These are phyloP conservation scores for Pantherophis alleghaniensis DNA, from an alignment of 2,797 vertebrate species.

Conservation along the genomic window DNA sequence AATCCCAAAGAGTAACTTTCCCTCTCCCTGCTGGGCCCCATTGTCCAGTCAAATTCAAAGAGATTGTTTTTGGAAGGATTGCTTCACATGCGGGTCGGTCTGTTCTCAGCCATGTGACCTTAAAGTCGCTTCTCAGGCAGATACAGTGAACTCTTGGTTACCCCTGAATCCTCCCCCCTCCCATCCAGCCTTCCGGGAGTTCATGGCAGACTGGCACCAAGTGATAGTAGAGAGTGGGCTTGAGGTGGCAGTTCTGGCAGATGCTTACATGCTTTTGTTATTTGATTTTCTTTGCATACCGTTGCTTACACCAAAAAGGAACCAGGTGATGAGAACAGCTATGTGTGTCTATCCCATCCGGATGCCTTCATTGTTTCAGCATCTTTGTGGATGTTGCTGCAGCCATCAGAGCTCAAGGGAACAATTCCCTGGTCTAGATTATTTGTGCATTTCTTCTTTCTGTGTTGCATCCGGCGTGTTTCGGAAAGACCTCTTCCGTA, in stretches of 20 bases:
- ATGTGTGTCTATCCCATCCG: not conserved
- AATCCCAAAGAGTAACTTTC: not conserved
- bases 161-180: not conserved
- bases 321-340: not conserved
- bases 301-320: not conserved
- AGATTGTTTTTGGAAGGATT: no score
- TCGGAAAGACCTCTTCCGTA: not conserved
- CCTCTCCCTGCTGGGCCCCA: not conserved
- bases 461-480: not conserved
- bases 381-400: not conserved
- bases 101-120: no score
- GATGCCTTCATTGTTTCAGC: not conserved
- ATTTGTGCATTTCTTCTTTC: not conserved
- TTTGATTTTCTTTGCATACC: not conserved
- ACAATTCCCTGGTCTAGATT: not conserved
- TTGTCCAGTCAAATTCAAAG: no score
- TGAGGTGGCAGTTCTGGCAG: not conserved
- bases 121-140: not conserved
- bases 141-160: not conserved
- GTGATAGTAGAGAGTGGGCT: not conserved
- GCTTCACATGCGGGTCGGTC: no score
- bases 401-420: not conserved
- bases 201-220: not conserved
- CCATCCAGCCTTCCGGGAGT: no score
- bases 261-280: not conserved